Base-by-base conservation (phyloP, 2,797 vertebrate species). In the Sciaenops ocellatus region DNA sequence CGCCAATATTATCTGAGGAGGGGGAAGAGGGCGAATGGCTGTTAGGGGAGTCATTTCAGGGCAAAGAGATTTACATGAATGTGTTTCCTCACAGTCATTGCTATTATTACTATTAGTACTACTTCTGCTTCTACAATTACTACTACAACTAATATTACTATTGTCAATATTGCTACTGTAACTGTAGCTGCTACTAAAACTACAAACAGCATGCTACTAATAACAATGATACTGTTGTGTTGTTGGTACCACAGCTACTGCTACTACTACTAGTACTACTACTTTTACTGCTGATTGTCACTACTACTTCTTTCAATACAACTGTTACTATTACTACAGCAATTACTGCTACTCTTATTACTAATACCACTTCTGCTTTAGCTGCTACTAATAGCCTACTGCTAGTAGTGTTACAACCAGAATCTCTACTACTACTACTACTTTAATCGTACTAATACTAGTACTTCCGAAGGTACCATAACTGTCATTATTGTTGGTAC, bases 1-100 rank as follows among this genome's bases (percentile, higher is more conserved):
- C 2, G 3, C 63, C 52, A 26, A 80, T 68, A 83, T 80, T 72
- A 87, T 82, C 59, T 26, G 59, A 78, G 63, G 72, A 73, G 22
- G 61, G 17, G 46, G 18, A 11, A 6, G 26, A 20, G 51, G 17
- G 30, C 38, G 54, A 66, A 52, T 6, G 46, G 28, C 73, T 72
- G 41, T 69, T 71, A 48, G 61, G 38, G 30, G 71, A 73, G 55
- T 79, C 5, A 85, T 75, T 70, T 85, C 65, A 87, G 68, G 70
- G 54, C 73, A 79, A 38, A 57, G 46, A 71, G 30, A 83, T 73
- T 82, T 70, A 73, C 60, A 55, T 77, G 41, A 46, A 69, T 24
- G 9, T 11, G 64, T 76, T 79, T 76, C 28, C 71, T 46, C 69
- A 46, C 46, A 48, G 52, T 44, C 3, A 3, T 34, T 52, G 18